These are phyloP conservation scores for Prochilodus magdalenae DNA, from an alignment of 2,113 vertebrate genomes.

Conservation along the genomic window DNA sequence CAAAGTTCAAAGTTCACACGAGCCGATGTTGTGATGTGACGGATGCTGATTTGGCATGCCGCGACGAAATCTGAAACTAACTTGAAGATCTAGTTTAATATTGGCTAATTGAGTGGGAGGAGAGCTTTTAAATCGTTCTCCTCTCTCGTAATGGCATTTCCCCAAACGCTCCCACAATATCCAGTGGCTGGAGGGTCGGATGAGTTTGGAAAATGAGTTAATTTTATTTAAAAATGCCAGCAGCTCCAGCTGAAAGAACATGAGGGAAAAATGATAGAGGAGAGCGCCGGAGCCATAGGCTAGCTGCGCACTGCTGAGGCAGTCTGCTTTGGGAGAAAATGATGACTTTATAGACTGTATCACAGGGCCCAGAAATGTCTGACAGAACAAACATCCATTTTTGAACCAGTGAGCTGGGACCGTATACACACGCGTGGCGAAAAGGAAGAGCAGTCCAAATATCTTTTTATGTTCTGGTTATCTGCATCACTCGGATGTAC, in stretches of 20 bases:
- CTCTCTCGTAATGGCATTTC: neutral
- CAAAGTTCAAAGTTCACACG: constrained; percentile 1
- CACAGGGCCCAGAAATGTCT: constrained; percentile 4
- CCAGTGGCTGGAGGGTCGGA: neutral
- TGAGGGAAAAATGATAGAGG: constrained; percentile 15
- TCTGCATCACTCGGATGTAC: neutral
- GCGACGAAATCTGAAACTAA: neutral
- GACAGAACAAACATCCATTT: neutral
- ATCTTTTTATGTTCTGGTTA: neutral
- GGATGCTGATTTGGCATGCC: neutral
- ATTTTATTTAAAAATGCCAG: constrained; percentile 27
- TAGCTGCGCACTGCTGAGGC: constrained; percentile 12
- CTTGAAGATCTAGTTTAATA: neutral
- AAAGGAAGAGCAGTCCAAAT: neutral
- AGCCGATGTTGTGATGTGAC: neutral
- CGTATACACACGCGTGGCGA: neutral
- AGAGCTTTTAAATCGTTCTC: neutral
- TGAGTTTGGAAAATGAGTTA: neutral
- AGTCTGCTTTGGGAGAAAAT: constrained; percentile 11
- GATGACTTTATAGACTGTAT: constrained; percentile 9
- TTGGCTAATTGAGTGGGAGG: neutral
- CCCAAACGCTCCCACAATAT: constrained; percentile 1
- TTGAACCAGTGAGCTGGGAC: neutral
- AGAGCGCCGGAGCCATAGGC: constrained; percentile 14
- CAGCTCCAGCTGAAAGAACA: constrained; percentile 8